Base-by-base conservation (phyloP, 2,797 vertebrate species). In the Stomatorhinus walkeri region DNA sequence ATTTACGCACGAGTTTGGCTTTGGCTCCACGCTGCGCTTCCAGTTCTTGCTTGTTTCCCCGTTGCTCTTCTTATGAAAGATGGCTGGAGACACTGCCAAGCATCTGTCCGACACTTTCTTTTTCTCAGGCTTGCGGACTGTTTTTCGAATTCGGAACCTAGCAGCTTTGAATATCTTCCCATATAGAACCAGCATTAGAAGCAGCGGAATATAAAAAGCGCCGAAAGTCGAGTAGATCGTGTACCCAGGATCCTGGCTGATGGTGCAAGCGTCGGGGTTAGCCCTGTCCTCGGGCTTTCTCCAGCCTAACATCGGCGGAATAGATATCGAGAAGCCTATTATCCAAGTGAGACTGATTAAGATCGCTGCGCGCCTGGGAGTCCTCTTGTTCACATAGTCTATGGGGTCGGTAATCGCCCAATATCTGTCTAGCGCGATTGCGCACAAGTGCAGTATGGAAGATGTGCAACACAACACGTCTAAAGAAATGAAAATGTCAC, bases 401-500 rank as follows among this genome's bases (percentile, higher is more conserved):
- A 99, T 98, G 16, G 98, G 98, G 92, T 99, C 97, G 0, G 98
- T 99, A 91, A 99, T 99, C 91, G 98, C 98, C 98, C 98, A 99
- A 94, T 97, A 99, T 91, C 98, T 96, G 95, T 99, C 98, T 95
- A 99, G 91, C 19, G 98, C 98, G 89, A 99, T 99, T 93, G 98
- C 98, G 93, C 98, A 99, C 94, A 99, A 94, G 95, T 99, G 98
- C 90, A 99, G 95, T 92, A 99, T 99, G 92, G 98, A 99, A 46
- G 98, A 99, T 56, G 98, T 99, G 94, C 98, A 99, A 90, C 98
- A 99, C 91, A 99, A 93, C 91, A 99, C 98, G 91, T 99, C 98
- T 92, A 99, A 94, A 2, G 98, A 97, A 89, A 98, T 99, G 92
- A 99, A 99, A 90, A 99, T 94, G 91, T 99, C 98, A 91, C 98